phyloP scores from a whole-genome alignment of 2,797 vertebrate species.

The Naso thynnoides region DNA sequence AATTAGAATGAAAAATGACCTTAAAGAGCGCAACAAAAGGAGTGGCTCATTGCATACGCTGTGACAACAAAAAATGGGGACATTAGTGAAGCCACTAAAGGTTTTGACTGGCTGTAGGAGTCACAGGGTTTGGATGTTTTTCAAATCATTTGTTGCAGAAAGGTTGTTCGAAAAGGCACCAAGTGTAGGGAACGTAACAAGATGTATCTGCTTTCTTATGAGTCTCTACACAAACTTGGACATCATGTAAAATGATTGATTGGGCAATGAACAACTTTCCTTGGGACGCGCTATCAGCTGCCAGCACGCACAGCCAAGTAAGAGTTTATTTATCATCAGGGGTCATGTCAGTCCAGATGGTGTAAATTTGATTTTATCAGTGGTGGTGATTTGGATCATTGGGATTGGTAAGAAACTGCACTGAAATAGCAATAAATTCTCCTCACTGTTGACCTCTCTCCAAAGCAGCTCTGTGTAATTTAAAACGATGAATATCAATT shows the following conservation, averaged over 20 bases:
- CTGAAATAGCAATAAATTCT: slow-evolving; percentile 8
- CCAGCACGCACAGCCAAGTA: slow-evolving; percentile 22
- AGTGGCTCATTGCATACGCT: background rate
- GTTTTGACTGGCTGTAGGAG: background rate
- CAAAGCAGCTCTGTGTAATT: slow-evolving; percentile 50
- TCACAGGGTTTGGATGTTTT: background rate
- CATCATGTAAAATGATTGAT: slow-evolving; percentile 4
- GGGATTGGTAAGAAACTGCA: background rate
- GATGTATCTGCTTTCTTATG: background rate
- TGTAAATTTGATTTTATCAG: slow-evolving; percentile 24
- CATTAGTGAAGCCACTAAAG: background rate
- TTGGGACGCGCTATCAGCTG: slow-evolving; percentile 2
- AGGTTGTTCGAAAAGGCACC: background rate
- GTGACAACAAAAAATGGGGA: background rate
- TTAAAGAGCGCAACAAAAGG: background rate
- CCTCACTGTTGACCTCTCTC: slow-evolving; percentile 38
- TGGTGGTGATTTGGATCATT: slow-evolving; percentile 12
- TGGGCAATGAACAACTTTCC: background rate
- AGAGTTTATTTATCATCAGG: slow-evolving; percentile 28
- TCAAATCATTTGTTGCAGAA: background rate
- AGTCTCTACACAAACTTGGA: background rate
- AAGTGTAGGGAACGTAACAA: background rate
- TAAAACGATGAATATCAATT: slow-evolving; percentile 39
- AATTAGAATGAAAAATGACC: slow-evolving; percentile 30
- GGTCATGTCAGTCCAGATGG: slow-evolving; percentile 28